Evolutionary conservation across 2,113 vertebrate genomes (phyloP).

Genomic region (Chaetura pelagica): DNA sequence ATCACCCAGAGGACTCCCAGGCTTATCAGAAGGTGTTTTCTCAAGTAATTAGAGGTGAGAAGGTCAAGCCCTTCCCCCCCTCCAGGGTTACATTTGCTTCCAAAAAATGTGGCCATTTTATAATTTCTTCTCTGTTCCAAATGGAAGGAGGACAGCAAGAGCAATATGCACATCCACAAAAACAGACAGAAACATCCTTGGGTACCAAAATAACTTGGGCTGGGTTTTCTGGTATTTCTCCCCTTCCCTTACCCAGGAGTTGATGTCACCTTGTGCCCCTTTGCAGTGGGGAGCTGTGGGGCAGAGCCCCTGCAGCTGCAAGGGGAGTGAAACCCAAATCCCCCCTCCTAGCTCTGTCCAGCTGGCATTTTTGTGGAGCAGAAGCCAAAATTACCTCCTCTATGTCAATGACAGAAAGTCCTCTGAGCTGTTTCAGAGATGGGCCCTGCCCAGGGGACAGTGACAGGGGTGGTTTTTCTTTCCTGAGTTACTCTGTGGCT

Average conservation of each 20-base stretch:
- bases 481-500: not conserved
- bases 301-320: not conserved
- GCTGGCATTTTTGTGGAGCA: not conserved
- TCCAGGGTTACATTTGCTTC: not conserved
- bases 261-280: not conserved
- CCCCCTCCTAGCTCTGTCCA: not conserved
- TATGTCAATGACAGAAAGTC: not conserved
- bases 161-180: not conserved
- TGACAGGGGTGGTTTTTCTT: not conserved
- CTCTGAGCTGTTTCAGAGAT: not conserved
- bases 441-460: not conserved
- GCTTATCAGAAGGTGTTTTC: not conserved
- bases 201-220: not conserved
- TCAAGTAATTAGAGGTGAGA: not conserved
- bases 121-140: not conserved
- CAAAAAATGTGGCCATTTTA: not conserved
- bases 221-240: not conserved
- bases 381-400: not conserved
- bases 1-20: not conserved
- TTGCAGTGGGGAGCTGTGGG: not conserved
- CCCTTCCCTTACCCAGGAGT: not conserved
- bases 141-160: not conserved
- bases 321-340: not conserved
- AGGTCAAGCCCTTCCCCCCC: not conserved
- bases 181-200: not conserved